phyloP scores from a whole-genome alignment of 2,888 invertebrate species.

The Ernsta delagoae region DNA sequence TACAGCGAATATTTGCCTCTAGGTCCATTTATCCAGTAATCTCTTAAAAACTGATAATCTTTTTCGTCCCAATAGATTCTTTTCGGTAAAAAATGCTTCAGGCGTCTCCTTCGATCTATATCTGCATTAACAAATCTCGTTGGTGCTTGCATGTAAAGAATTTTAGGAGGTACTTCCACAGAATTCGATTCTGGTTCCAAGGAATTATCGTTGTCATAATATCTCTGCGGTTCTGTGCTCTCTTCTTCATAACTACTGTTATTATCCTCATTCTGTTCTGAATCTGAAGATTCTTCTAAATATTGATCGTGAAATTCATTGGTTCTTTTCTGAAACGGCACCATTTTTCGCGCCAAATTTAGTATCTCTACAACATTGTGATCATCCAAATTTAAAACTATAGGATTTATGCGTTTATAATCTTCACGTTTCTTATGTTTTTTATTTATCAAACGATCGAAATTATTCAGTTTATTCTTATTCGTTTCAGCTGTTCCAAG shows the following conservation, averaged over 20 bases:
- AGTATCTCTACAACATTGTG: background rate
- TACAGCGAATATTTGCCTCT: slow-evolving; percentile 50
- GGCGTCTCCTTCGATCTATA: slow-evolving; percentile 44
- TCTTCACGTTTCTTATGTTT: background rate
- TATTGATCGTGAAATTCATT: background rate
- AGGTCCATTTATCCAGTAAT: slow-evolving; percentile 64
- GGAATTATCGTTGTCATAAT: background rate
- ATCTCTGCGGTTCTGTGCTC: background rate
- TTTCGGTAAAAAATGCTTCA: slow-evolving; percentile 63
- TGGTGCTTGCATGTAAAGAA: slow-evolving; percentile 45
- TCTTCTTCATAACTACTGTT: slow-evolving; percentile 23
- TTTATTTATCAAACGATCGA: background rate
- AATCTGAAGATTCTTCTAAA: background rate
- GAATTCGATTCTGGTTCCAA: background rate
- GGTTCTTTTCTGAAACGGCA: background rate
- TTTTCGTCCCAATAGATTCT: slow-evolving; percentile 57
- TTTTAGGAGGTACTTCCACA: background rate
- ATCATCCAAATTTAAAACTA: background rate
- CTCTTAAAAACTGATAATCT: slow-evolving; percentile 55
- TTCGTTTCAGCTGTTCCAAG: background rate
- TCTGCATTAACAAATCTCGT: slow-evolving; percentile 30
- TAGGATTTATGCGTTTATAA: background rate
- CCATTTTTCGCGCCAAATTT: background rate
- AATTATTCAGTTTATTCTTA: too few relatives aligned
- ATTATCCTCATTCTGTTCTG: slow-evolving; percentile 30